Evolutionary conservation across 2,113 vertebrate genomes (phyloP).

Genomic region (Gobiocypris rarus): DNA sequence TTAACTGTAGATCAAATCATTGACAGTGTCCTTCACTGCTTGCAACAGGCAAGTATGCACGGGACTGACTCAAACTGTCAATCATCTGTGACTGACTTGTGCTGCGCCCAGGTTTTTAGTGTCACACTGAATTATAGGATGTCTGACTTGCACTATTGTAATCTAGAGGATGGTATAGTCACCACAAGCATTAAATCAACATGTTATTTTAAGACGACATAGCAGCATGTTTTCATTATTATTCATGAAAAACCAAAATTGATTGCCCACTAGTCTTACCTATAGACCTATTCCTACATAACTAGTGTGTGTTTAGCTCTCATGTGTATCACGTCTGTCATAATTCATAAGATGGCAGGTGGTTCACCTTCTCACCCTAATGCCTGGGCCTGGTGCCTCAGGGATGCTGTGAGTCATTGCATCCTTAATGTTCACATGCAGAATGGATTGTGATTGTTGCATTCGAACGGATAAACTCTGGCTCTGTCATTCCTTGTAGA

Average conservation of each 20-base stretch:
- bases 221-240: neutral
- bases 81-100: slow-evolving; percentile 55
- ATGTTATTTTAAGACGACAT: neutral
- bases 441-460: slow-evolving; percentile 38
- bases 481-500: neutral
- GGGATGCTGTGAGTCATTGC: slow-evolving; percentile 38
- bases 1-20: neutral
- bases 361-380: slow-evolving; percentile 15
- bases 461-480: slow-evolving; percentile 52
- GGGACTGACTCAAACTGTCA: slow-evolving; percentile 51
- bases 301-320: neutral
- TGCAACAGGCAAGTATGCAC: neutral
- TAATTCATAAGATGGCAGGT: neutral
- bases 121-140: slow-evolving; percentile 48
- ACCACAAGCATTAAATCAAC: neutral
- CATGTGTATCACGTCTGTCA: slow-evolving; percentile 5
- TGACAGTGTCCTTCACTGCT: slow-evolving; percentile 6
- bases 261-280: neutral
- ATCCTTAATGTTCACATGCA: slow-evolving; percentile 15
- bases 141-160: neutral
- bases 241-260: neutral
- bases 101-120: slow-evolving; percentile 54
- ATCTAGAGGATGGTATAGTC: neutral
- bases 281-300: neutral
- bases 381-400: slow-evolving; percentile 4